phyloP scores from a whole-genome alignment of 2,888 invertebrate species.

The Drosophila meridiana region DNA sequence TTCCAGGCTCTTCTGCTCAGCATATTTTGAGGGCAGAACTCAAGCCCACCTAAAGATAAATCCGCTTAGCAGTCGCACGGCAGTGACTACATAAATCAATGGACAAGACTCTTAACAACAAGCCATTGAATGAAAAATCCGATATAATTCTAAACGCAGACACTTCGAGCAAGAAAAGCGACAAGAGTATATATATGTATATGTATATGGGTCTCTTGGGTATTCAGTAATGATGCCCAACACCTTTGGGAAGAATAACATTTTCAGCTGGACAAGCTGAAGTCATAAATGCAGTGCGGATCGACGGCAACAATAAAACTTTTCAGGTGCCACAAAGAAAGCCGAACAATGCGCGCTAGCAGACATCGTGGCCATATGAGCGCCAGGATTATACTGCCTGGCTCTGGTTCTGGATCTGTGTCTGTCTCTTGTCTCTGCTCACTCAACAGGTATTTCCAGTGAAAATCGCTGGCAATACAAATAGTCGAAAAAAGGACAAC shows the following conservation, averaged over 20 bases:
- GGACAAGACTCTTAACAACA: slow-evolving; percentile 39
- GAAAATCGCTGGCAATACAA: slow-evolving; percentile 61
- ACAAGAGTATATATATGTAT: slow-evolving; percentile 8
- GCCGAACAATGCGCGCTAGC: slow-evolving; percentile 51
- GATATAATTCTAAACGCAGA: slow-evolving; percentile 46
- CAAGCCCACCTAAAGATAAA: slow-evolving; percentile 70
- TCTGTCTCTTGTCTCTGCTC: slow-evolving; percentile 12
- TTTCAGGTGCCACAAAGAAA: slow-evolving; percentile 66
- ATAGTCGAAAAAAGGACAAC: slow-evolving; percentile 59
- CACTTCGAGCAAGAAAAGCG: slow-evolving; percentile 6
- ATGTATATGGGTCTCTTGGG: slow-evolving; percentile 7
- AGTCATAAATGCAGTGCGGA: slow-evolving; percentile 67
- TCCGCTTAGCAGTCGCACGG: slow-evolving; percentile 55
- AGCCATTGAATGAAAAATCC: slow-evolving; percentile 68
- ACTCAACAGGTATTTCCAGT: slow-evolving; percentile 70
- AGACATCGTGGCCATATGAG: slow-evolving; percentile 62
- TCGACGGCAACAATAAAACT: slow-evolving; percentile 43
- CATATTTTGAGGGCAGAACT: slow-evolving; percentile 42
- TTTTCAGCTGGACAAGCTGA: slow-evolving; percentile 70
- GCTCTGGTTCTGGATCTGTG: slow-evolving; percentile 6
- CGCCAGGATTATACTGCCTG: slow-evolving; percentile 66
- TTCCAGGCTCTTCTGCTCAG: slow-evolving; percentile 44
- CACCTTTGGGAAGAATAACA: slow-evolving; percentile 43
- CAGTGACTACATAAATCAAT: slow-evolving; percentile 73
- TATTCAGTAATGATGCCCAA: slow-evolving; percentile 40